A percentile compares a stretch with the other conserved stretches of the same genome.
Evolutionary conservation across 2,797 vertebrate species (phyloP).

Genomic region (Sebastes iracundus): DNA sequence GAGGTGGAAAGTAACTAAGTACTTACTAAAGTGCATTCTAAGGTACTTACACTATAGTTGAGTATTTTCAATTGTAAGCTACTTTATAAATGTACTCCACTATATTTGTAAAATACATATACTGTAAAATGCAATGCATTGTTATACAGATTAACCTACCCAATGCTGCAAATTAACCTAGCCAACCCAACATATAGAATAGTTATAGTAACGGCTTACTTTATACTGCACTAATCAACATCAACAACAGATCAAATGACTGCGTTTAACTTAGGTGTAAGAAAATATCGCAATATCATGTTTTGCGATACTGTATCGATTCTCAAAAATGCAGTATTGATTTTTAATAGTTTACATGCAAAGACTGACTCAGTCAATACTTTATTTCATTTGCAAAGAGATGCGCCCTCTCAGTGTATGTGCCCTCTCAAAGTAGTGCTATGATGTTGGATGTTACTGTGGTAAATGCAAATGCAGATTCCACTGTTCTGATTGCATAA

Average conservation of each 20-base stretch:
- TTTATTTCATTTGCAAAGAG: too few relatives aligned
- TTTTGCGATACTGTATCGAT: too few relatives aligned
- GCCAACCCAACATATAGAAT: not conserved
- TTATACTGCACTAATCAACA: not conserved
- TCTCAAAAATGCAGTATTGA: too few relatives aligned
- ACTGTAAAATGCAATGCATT: not conserved
- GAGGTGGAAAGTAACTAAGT: not conserved
- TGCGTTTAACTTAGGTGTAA: not conserved
- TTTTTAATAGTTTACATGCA: too few relatives aligned
- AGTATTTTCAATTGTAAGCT: not conserved
- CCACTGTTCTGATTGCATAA: too few relatives aligned
- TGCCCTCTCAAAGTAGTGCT: too few relatives aligned
- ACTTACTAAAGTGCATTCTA: not conserved
- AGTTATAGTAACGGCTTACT: not conserved
- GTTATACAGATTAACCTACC: not conserved
- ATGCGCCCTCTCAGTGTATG: too few relatives aligned
- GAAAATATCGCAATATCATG: too few relatives aligned
- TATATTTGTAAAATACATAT: too few relatives aligned
- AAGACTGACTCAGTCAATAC: too few relatives aligned
- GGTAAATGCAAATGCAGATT: too few relatives aligned
- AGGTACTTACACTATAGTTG: not conserved
- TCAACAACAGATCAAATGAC: not conserved
- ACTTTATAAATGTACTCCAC: not conserved
- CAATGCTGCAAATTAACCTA: not conserved
- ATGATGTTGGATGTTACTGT: too few relatives aligned